Percentiles rank a stretch among this genome's conserved stretches.
phyloP scores from a whole-genome alignment of 2,888 invertebrate genomes.

The Chymomyza fuscimana region DNA sequence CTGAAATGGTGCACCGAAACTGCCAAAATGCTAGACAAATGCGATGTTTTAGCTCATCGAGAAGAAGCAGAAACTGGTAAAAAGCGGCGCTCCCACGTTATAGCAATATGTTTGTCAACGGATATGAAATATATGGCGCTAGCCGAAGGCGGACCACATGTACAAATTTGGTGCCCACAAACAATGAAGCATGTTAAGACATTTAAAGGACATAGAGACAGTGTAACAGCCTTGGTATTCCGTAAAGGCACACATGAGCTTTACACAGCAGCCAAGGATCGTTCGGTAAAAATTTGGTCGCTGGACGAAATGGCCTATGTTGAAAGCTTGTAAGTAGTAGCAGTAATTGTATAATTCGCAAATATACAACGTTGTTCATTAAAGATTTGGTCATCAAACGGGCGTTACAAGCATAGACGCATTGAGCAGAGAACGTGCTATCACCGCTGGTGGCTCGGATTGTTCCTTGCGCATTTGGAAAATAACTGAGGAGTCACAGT shows the following conservation, averaged over 20 bases:
- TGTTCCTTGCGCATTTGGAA: constrained; percentile 95
- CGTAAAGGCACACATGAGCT: constrained; percentile 91
- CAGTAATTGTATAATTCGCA: not conserved
- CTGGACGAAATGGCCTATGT: constrained; percentile 97
- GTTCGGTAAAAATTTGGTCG: constrained; percentile 96
- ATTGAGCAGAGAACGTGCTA: constrained; percentile 89
- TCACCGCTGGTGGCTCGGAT: constrained; percentile 95
- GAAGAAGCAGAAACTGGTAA: constrained; percentile 70
- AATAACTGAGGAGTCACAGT: constrained; percentile 96
- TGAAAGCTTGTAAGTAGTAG: constrained; percentile 86
- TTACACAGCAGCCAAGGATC: constrained; percentile 88
- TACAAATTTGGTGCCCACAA: constrained; percentile 92
- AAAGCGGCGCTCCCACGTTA: constrained; percentile 80
- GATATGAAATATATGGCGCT: constrained; percentile 91
- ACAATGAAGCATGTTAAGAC: constrained; percentile 88
- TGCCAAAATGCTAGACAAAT: constrained; percentile 83
- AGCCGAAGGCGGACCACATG: constrained; percentile 85
- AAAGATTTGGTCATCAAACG: constrained; percentile 91
- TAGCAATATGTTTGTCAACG: constrained; percentile 86
- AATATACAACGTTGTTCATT: not conserved
- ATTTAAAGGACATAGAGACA: constrained; percentile 88
- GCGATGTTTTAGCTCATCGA: constrained; percentile 80
- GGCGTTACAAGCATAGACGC: constrained; percentile 93
- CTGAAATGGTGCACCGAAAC: constrained; percentile 90
- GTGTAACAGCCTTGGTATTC: constrained; percentile 89